phyloP scores from a whole-genome alignment of 1,140 invertebrate genomes.

The Drosophila simulans region DNA sequence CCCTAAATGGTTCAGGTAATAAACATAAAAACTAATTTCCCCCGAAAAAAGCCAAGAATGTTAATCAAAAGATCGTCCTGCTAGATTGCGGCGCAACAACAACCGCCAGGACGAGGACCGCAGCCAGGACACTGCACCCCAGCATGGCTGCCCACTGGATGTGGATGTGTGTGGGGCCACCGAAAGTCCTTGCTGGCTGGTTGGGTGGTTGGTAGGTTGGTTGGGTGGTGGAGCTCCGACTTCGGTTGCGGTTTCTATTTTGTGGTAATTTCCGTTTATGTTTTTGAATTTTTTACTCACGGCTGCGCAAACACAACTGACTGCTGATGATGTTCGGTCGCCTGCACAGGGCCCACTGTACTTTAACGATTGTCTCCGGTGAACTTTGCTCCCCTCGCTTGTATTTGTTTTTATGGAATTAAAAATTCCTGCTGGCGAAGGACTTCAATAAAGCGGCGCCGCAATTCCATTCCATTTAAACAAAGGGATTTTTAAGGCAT shows the following conservation, averaged over 20 bases:
- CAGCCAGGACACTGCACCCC: constrained; percentile 31
- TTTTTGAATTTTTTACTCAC: constrained; percentile 83
- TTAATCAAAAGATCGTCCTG: constrained; percentile 83
- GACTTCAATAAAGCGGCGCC: constrained; percentile 68
- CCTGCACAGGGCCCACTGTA: constrained; percentile 42
- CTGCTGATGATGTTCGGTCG: constrained; percentile 60
- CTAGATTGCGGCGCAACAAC: constrained; percentile 69
- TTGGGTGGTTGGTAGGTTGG: constrained; percentile 16
- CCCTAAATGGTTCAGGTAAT: constrained; percentile 79
- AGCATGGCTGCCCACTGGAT: constrained; percentile 16
- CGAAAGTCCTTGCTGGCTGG: too few species aligned
- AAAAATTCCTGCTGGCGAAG: constrained; percentile 58
- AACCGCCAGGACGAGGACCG: constrained; percentile 29
- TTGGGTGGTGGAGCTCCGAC: constrained; percentile 1
- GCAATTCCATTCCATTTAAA: not conserved
- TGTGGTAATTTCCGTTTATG: constrained; percentile 83
- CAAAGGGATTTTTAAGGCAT: constrained; percentile 19
- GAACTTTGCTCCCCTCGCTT: constrained; percentile 19
- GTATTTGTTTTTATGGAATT: constrained; percentile 75
- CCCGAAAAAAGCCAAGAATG: constrained; percentile 77
- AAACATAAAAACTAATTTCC: constrained; percentile 84
- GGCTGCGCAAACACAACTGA: constrained; percentile 78
- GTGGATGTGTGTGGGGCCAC: not conserved
- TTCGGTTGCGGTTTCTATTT: constrained; percentile 72
- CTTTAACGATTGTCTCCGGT: constrained; percentile 63